phyloP scores from a whole-genome alignment of 2,113 vertebrate genomes.

The Chlorodrepanis virens region DNA sequence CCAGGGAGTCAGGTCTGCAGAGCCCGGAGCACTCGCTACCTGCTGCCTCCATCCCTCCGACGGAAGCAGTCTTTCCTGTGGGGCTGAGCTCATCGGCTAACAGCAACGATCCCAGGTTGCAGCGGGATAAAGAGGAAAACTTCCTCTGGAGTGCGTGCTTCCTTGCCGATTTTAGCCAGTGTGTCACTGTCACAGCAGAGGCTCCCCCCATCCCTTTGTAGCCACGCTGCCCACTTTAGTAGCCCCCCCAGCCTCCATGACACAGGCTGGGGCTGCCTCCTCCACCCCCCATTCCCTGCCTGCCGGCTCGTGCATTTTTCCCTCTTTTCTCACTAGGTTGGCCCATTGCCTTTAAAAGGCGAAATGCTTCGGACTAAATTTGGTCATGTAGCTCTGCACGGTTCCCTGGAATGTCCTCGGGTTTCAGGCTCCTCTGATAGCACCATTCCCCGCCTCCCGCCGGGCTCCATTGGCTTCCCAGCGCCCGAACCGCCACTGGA shows the following conservation, averaged over 20 bases:
- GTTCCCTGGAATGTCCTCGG: slow-evolving; percentile 96
- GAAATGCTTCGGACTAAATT: slow-evolving; percentile 92
- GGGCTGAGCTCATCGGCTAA: neutral
- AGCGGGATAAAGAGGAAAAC: neutral
- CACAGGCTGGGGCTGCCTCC: neutral
- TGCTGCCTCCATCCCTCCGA: neutral
- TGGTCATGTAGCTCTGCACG: slow-evolving; percentile 92
- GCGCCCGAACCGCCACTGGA: neutral
- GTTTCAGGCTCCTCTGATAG: slow-evolving; percentile 81
- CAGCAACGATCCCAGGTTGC: neutral
- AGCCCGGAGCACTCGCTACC: neutral
- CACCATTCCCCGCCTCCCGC: slow-evolving; percentile 65
- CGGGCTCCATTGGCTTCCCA: slow-evolving; percentile 62
- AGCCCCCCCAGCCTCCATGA: neutral
- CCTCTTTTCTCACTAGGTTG: slow-evolving; percentile 72
- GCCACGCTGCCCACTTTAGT: neutral
- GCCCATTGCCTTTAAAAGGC: slow-evolving; percentile 96
- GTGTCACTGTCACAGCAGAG: neutral
- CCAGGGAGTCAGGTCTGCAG: neutral
- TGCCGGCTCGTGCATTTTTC: slow-evolving; percentile 71
- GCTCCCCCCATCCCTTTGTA: neutral
- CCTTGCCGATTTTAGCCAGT: neutral
- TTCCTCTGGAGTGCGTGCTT: neutral
- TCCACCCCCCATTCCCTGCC: neutral
- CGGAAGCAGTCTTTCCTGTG: neutral